phyloP scores from a whole-genome alignment of 2,113 vertebrate species.

The Platanista minor region DNA sequence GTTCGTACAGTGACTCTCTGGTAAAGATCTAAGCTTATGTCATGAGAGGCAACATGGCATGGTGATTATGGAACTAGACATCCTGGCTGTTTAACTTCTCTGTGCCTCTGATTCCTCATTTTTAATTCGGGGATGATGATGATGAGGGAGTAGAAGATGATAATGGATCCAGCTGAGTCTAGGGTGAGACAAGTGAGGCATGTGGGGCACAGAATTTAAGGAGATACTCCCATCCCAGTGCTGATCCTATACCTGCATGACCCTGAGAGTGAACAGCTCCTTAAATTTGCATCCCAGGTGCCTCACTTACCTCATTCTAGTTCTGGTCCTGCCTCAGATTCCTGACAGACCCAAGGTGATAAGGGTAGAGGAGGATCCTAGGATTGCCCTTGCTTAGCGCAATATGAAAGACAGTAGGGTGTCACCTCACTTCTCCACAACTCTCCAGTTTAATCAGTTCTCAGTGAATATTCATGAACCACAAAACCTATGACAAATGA shows the following conservation, averaged over 20 bases:
- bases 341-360: background rate
- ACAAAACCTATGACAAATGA: background rate
- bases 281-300: background rate
- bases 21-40: background rate
- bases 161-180: background rate
- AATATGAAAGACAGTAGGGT: background rate
- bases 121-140: background rate
- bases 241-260: fast-evolving
- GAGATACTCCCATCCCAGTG: background rate
- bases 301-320: background rate
- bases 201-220: background rate
- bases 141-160: too few species aligned
- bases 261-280: background rate
- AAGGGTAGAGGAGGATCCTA: background rate
- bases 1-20: background rate
- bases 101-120: background rate
- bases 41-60: background rate
- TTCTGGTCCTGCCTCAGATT: background rate
- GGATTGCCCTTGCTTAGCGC: background rate
- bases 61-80: background rate
- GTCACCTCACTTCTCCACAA: background rate
- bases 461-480: background rate
- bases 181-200: background rate
- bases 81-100: background rate
- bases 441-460: background rate